Evolutionary conservation across 2,797 vertebrate genomes (phyloP).

Genomic region (Muscicapa striata): DNA sequence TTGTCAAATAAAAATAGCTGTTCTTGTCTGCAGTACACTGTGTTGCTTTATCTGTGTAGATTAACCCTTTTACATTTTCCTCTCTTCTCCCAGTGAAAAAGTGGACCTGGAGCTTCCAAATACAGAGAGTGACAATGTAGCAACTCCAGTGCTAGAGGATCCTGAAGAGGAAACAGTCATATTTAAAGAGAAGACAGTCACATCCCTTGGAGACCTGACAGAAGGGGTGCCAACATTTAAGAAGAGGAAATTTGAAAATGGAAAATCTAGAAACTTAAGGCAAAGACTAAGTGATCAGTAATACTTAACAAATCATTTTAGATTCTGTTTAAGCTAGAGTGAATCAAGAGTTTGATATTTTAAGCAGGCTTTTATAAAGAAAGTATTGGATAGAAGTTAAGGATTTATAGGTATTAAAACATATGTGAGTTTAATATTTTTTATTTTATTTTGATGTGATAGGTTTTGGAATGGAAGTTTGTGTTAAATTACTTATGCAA

Average conservation of each 20-base stretch:
- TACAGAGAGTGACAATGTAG: slow-evolving; percentile 69
- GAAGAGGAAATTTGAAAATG: slow-evolving; percentile 90
- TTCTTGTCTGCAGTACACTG: not conserved
- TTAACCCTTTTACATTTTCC: slow-evolving; percentile 5
- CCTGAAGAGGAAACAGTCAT: slow-evolving; percentile 82
- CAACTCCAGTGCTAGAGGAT: slow-evolving; percentile 56
- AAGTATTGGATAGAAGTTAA: slow-evolving; percentile 48
- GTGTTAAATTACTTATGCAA: slow-evolving; percentile 64
- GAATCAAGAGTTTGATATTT: slow-evolving; percentile 49
- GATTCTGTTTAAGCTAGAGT: slow-evolving; percentile 11
- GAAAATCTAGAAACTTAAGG: slow-evolving; percentile 89
- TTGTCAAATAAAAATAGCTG: not conserved
- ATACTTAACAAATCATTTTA: not conserved
- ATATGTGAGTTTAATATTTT: slow-evolving; percentile 67
- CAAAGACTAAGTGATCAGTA: slow-evolving; percentile 87
- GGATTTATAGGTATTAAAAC: slow-evolving; percentile 64
- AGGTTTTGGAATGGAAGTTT: slow-evolving; percentile 62
- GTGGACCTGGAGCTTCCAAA: slow-evolving; percentile 91
- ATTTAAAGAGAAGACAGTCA: slow-evolving; percentile 93
- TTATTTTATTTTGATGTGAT: slow-evolving; percentile 63
- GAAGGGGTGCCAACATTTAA: slow-evolving; percentile 83
- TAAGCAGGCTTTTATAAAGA: slow-evolving; percentile 55
- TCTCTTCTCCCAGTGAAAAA: slow-evolving; percentile 76
- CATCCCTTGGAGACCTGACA: slow-evolving; percentile 85
- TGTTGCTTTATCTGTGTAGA: not conserved